Base-by-base conservation (phyloP, 2,888 invertebrate species). In the Macaria notata region DNA sequence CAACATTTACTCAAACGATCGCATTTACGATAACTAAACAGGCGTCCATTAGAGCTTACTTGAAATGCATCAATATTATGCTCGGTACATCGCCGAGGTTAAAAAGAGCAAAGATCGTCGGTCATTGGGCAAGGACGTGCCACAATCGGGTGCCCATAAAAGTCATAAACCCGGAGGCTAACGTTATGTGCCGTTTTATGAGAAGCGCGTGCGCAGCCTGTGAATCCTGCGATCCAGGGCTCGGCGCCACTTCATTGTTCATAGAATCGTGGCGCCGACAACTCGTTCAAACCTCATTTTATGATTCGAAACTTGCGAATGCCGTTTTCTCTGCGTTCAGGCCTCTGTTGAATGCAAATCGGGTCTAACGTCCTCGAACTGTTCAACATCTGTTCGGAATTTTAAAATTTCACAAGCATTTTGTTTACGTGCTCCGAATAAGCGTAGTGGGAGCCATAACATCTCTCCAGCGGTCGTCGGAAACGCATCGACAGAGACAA, bases 201-300 rank as follows among this genome's bases (percentile, higher is more conserved):
- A 74, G 64, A 57, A 51, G 76, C 78, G 79, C 81, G 80, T 83
- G 83, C 81, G 77, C 75, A 64, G 80, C 79, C 81, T 86, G 83
- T 85, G 84, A 86, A 64, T 79, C 79, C 81, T 86, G 83, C 85
- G 84, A 86, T 84, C 76, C 69, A 74, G 74, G 75, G 78, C 73
- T 83, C 79, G 86, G 86, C 88, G 89, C 86, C 87, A 82, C 78
- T 86, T 86, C 84, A 89, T 89, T 90, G 88, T 90, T 88, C 86
- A 87, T 81, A 86, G 86, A 86, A 87, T 79, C 78, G 79, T 82
- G 89, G 88, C 89, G 90, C 88, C 89, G 72, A 72, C 73, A 74
- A 83, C 81, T 79, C 80, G 83, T 82, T 84, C 77, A 76, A 79
- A 80, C 78, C 82, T 83, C 81, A 80, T 83, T 89, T 89, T 87